Percentiles rank a stretch among this genome's conserved stretches.
These are phyloP conservation scores for Gallinago solitaria DNA, from an alignment of 2,797 vertebrate genomes.

Conservation along the genomic window DNA sequence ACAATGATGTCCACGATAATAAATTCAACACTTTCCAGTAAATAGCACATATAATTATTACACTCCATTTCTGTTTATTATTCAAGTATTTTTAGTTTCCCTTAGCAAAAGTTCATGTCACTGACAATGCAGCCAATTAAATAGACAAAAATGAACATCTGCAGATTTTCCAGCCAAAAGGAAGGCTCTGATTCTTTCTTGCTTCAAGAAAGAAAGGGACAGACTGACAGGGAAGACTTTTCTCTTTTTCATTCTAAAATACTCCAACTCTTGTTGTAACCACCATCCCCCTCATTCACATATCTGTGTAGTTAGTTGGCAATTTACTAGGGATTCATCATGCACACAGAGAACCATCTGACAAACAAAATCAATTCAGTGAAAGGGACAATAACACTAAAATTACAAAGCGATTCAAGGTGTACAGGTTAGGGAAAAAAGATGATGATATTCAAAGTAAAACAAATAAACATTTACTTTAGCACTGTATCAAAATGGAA, in stretches of 20 bases:
- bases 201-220: background rate
- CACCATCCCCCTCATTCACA: background rate
- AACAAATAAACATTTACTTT: constrained; percentile 39
- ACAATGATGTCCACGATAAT: background rate
- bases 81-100: constrained; percentile 48
- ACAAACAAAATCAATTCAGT: background rate
- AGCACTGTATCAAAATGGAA: background rate
- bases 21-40: constrained; percentile 38
- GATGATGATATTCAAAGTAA: background rate
- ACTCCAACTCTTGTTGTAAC: background rate
- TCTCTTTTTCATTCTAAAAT: background rate
- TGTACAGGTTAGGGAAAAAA: background rate
- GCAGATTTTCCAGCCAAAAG: background rate
- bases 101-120: constrained; percentile 44
- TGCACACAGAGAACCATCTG: background rate
- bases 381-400: background rate
- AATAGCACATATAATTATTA: constrained; percentile 36
- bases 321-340: background rate
- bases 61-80: constrained; percentile 29
- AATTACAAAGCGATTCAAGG: background rate
- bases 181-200: background rate
- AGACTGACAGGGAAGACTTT: background rate
- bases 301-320: background rate
- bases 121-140: constrained; percentile 29
- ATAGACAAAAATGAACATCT: constrained; percentile 10